Conservation (phyloP, 2,888 invertebrate species). For the Vesta saturnalis region DNA sequence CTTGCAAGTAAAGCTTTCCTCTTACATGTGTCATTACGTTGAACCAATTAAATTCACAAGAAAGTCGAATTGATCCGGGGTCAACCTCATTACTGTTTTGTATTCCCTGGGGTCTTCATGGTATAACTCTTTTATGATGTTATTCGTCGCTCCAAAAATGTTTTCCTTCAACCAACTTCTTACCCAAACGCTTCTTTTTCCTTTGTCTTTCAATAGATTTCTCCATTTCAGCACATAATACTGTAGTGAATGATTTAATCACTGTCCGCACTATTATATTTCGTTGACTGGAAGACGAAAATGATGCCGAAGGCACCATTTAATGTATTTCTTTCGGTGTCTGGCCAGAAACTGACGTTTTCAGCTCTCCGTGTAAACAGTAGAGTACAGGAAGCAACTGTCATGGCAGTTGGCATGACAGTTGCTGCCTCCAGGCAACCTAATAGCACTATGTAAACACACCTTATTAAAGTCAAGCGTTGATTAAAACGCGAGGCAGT, state of each 20-base stretch:
- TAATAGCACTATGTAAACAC: not conserved
- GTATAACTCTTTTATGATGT: no score
- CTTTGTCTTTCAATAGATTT: no score
- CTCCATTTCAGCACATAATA: no score
- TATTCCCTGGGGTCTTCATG: not conserved
- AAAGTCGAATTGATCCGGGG: not conserved
- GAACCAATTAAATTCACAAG: conserved; percentile 7
- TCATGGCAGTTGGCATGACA: no score
- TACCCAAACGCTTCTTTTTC: conserved; percentile 9
- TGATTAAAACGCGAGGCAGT: no score
- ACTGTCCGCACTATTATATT: no score
- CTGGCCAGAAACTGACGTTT: not conserved
- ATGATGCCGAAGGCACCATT: not conserved
- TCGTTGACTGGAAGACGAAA: not conserved
- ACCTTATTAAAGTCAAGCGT: no score
- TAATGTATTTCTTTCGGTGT: not conserved
- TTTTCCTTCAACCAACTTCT: conserved; percentile 3
- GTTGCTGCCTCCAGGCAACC: not conserved
- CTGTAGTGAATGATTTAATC: no score
- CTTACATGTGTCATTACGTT: no score
- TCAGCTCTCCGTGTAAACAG: no score
- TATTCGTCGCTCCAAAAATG: not conserved
- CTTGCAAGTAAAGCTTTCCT: no score
- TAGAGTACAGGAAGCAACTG: no score
- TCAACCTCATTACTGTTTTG: not conserved